phyloP scores from a whole-genome alignment of 2,797 vertebrate species.

The Cetoscarus ocellatus region DNA sequence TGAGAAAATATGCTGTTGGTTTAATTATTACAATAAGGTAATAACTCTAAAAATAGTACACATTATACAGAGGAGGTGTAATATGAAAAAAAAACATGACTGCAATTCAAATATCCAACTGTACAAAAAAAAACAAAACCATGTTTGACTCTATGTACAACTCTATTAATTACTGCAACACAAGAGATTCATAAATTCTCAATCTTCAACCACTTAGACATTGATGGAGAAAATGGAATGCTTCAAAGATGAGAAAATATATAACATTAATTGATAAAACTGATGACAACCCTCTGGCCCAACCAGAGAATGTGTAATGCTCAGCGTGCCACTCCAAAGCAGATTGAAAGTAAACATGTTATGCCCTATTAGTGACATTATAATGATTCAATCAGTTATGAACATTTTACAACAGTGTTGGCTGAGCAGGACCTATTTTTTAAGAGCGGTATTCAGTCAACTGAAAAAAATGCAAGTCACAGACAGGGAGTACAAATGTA shows the following conservation, averaged over 20 bases:
- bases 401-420: conserved; percentile 18
- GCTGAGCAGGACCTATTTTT: conserved; percentile 5
- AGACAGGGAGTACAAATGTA: conserved; percentile 22
- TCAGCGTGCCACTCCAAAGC: not conserved
- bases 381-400: not conserved
- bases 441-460: not conserved
- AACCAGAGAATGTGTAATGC: conserved; percentile 33
- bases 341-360: not conserved
- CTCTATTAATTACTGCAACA: conserved; percentile 1
- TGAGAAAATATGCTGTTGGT: conserved; percentile 48
- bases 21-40: conserved; percentile 22
- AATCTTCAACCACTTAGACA: conserved; percentile 9
- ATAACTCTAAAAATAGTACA: conserved; percentile 28
- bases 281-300: conserved; percentile 33
- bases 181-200: not conserved
- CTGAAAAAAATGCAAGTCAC: conserved; percentile 1
- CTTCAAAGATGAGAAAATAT: not conserved
- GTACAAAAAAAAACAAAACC: conserved; percentile 21
- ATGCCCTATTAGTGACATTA: not conserved
- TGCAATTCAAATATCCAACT: conserved; percentile 13
- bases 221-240: not conserved
- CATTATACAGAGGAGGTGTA: conserved; percentile 37
- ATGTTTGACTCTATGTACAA: conserved; percentile 3
- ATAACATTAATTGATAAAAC: not conserved
- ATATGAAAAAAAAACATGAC: conserved; percentile 26